These are phyloP conservation scores for Uria lomvia DNA, from an alignment of 2,113 vertebrate species.

Conservation along the genomic window DNA sequence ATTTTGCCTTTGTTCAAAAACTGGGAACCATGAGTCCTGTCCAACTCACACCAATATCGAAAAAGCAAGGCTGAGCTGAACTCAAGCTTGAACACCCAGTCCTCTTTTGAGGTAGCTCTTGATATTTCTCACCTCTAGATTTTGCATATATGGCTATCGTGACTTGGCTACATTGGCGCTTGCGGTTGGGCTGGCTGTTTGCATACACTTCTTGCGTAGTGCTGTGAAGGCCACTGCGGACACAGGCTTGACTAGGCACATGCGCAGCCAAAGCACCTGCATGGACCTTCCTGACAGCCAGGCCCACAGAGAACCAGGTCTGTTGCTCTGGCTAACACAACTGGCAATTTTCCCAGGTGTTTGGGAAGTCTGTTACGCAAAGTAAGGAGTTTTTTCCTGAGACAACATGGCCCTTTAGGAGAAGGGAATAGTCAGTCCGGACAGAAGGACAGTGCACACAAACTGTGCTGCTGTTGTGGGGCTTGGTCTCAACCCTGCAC, in stretches of 20 bases:
- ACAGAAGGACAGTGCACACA: background rate
- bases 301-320: background rate
- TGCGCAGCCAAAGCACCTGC: background rate
- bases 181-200: background rate
- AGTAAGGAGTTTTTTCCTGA: background rate
- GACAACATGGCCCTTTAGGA: background rate
- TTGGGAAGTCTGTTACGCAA: background rate
- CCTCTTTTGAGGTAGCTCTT: background rate
- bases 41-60: background rate
- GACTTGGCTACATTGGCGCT: accelerated
- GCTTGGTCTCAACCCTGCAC: background rate
- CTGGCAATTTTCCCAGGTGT: background rate
- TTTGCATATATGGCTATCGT: background rate
- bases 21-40: background rate
- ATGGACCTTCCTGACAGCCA: background rate
- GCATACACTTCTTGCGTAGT: background rate
- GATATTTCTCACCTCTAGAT: background rate
- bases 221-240: background rate
- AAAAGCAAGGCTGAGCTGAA: background rate
- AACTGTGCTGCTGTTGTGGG: background rate
- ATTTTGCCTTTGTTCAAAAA: background rate
- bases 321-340: background rate
- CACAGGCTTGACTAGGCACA: background rate
- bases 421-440: background rate
- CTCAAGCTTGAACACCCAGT: background rate